Evolutionary conservation across 2,888 invertebrate species (phyloP).

Genomic region (Pantelozetes paolii): DNA sequence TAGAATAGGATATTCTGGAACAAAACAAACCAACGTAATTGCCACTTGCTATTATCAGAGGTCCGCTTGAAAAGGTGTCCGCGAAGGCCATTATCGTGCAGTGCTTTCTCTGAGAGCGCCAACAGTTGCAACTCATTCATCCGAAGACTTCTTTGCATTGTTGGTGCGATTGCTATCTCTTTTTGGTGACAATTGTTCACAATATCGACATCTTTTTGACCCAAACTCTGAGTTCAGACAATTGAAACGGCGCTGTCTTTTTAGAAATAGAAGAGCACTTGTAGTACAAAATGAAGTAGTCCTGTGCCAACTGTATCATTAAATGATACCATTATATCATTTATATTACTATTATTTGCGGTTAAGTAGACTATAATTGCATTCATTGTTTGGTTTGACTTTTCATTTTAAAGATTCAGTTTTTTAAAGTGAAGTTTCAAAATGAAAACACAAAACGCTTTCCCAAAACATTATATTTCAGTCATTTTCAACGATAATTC

Average conservation of each 20-base stretch:
- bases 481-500: too few relatives aligned
- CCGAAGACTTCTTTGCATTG: slow-evolving; percentile 38
- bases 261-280: neutral
- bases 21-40: slow-evolving; percentile 57
- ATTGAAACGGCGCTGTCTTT: neutral
- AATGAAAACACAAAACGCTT: too few relatives aligned
- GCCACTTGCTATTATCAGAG: slow-evolving; percentile 82
- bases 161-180: neutral
- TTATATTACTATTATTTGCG: neutral
- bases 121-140: slow-evolving; percentile 71
- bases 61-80: slow-evolving; percentile 81
- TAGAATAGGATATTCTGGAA: slow-evolving; percentile 83
- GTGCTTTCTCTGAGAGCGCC: slow-evolving; percentile 78
- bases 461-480: too few relatives aligned
- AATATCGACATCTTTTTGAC: neutral
- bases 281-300: neutral
- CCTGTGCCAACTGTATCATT: neutral
- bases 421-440: too few relatives aligned
- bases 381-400: neutral
- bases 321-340: neutral
- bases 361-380: neutral
- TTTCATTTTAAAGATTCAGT: too few relatives aligned
- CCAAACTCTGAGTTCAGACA: too few relatives aligned
- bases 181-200: neutral
- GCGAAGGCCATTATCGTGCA: slow-evolving; percentile 73